Evolutionary conservation across 2,888 invertebrate genomes (phyloP).

Genomic region (Chelonus formosanus): DNA sequence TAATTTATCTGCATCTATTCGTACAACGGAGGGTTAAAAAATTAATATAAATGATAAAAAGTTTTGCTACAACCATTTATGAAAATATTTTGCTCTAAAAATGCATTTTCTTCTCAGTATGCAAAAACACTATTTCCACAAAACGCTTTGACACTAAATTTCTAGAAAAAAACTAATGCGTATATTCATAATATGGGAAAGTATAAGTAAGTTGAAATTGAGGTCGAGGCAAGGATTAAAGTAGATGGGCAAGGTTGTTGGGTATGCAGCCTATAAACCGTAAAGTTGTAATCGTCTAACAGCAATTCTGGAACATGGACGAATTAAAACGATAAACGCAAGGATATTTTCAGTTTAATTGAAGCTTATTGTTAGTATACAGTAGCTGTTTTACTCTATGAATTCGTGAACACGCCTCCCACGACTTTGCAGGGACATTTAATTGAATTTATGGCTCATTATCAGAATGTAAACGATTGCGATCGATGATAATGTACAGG

Average conservation of each 20-base stretch:
- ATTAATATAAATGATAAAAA: too few species aligned
- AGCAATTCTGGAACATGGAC: constrained; percentile 11
- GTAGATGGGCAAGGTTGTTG: constrained; percentile 48
- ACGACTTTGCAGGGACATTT: constrained; percentile 40
- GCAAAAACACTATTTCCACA: too few species aligned
- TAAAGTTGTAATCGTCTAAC: constrained; percentile 30
- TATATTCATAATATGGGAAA: not conserved
- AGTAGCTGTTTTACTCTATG: constrained; percentile 13
- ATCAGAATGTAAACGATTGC: constrained; percentile 50
- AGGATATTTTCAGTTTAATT: not conserved
- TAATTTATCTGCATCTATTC: too few species aligned
- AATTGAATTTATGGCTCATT: constrained; percentile 58
- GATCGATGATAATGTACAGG: constrained; percentile 50
- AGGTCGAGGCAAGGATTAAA: constrained; percentile 49
- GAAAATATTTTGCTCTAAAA: too few species aligned
- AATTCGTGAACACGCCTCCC: constrained; percentile 16
- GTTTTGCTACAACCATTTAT: too few species aligned
- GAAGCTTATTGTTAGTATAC: not conserved
- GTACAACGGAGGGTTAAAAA: too few species aligned
- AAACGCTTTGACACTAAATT: too few species aligned
- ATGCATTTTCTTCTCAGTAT: too few species aligned
- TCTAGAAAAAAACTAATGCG: not conserved
- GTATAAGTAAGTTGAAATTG: constrained; percentile 34
- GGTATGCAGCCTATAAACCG: constrained; percentile 37
- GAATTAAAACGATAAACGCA: constrained; percentile 24